Conservation (phyloP, 2,797 vertebrate genomes). For the Melanogrammus aeglefinus region DNA sequence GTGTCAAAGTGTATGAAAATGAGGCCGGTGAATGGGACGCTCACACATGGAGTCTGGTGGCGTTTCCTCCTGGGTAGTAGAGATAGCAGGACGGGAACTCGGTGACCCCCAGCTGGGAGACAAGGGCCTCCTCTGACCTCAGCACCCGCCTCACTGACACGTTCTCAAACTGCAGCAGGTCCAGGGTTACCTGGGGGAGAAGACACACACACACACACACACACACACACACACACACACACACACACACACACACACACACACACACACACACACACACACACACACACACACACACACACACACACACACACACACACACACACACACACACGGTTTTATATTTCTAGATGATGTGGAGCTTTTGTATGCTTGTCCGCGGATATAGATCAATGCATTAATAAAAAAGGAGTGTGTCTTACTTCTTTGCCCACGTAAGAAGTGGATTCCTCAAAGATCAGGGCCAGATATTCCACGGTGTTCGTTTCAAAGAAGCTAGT, state of each 20-base stretch:
- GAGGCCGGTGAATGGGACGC: conserved; percentile 40
- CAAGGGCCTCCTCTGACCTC: conserved; percentile 70
- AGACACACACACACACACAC: not conserved
- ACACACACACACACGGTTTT: not conserved
- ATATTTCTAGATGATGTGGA: not conserved
- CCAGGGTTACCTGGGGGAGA: conserved; percentile 81
- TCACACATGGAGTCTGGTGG: conserved; percentile 79
- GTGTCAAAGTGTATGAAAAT: not conserved
- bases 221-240: not conserved
- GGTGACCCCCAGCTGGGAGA: conserved; percentile 75
- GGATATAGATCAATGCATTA: not conserved
- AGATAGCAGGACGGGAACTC: conserved; percentile 87
- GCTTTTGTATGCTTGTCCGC: not conserved
- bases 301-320: not conserved
- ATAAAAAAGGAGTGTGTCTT: conserved; percentile 9
- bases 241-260: not conserved
- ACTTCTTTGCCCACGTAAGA: conserved; percentile 93
- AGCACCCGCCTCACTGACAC: conserved; percentile 83
- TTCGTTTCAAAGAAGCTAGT: conserved; percentile 80
- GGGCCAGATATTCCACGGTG: conserved; percentile 73
- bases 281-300: not conserved
- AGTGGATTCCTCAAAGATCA: conserved; percentile 82
- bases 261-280: not conserved
- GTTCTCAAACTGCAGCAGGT: conserved; percentile 86
- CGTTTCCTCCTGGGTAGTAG: conserved; percentile 73